phyloP scores from a whole-genome alignment of 2,113 vertebrate species.

The Lepus europaeus region DNA sequence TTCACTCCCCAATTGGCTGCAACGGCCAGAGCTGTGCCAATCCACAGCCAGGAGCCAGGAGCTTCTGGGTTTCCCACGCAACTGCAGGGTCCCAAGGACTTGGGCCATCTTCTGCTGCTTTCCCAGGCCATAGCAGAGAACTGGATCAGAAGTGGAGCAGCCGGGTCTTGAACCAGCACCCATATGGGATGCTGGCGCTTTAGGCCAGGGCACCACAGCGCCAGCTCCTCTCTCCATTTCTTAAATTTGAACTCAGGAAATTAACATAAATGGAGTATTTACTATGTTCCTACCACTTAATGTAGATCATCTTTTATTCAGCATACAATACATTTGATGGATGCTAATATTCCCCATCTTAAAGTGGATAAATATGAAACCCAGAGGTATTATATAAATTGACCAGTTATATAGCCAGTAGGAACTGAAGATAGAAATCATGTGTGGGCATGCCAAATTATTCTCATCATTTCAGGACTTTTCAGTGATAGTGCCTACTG shows the following conservation, averaged over 20 bases:
- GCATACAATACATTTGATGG: neutral
- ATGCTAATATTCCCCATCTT: neutral
- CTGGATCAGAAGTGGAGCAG: too few relatives aligned
- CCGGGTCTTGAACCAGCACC: too few relatives aligned
- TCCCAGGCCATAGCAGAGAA: too few relatives aligned
- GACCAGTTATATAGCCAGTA: neutral
- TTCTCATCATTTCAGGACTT: neutral
- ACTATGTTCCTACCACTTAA: neutral
- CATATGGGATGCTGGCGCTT: too few relatives aligned
- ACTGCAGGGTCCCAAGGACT: too few relatives aligned
- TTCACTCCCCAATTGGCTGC: too few relatives aligned
- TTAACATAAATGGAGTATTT: neutral
- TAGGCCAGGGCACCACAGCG: too few relatives aligned
- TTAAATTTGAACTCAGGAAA: neutral
- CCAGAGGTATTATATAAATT: neutral
- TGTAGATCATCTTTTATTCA: neutral
- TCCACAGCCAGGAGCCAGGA: too few relatives aligned
- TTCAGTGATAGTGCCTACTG: too few relatives aligned
- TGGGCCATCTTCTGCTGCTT: too few relatives aligned
- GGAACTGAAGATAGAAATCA: neutral
- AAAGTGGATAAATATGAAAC: neutral
- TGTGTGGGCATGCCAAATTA: neutral
- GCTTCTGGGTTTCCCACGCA: too few relatives aligned
- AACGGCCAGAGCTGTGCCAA: too few relatives aligned
- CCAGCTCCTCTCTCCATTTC: neutral